Conservation (phyloP, 2,888 invertebrate genomes). For the Oscheius sp. region DNA sequence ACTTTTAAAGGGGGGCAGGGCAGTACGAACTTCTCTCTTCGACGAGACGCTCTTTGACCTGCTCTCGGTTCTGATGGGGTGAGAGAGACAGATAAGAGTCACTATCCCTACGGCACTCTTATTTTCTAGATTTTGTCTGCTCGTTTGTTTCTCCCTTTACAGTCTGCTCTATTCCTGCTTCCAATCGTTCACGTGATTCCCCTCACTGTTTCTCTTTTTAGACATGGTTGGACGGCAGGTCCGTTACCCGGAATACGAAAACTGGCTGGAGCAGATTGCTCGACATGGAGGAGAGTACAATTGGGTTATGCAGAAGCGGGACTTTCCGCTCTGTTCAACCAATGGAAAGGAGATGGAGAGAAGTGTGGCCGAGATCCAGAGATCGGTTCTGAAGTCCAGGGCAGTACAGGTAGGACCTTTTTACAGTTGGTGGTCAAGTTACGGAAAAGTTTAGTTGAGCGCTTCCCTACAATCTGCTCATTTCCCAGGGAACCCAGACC, state of each 20-base stretch:
- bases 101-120: too few relatives aligned
- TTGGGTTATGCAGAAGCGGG: conserved; percentile 33
- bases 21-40: background rate
- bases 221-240: conserved; percentile 47
- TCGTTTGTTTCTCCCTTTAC: background rate
- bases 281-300: conserved; percentile 37
- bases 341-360: conserved; percentile 40
- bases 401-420: conserved; percentile 51
- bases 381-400: conserved; percentile 53
- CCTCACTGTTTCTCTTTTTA: background rate
- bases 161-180: background rate
- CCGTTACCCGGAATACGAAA: conserved; percentile 48
- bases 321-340: conserved; percentile 47
- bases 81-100: conserved; percentile 7
- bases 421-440: too few relatives aligned
- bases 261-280: conserved; percentile 44
- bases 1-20: background rate
- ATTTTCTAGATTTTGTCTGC: too few relatives aligned
- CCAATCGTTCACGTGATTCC: background rate
- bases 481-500: too few relatives aligned
- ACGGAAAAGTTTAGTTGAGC: too few relatives aligned
- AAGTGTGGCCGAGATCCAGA: conserved; percentile 50
- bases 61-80: conserved; percentile 4
- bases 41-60: conserved; percentile 8
- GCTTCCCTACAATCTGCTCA: background rate